Evolutionary conservation across 2,888 invertebrate species (phyloP), one percentile per base, ranked within the genome.

Genomic region (Drosophila melanosoma): DNA sequence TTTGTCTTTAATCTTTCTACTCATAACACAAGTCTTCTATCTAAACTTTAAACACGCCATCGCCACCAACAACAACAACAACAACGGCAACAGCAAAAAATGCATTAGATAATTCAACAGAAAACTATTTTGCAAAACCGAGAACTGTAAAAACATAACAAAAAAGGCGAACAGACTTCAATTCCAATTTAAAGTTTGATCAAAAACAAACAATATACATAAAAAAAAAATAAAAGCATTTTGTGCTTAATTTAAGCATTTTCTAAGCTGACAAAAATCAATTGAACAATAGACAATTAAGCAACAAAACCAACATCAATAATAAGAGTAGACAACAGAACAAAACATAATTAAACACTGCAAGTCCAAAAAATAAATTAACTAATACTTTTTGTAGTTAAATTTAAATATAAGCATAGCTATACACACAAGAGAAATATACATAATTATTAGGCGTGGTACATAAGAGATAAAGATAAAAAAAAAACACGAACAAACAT

Each of bases 1-100:
- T 93, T 93, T 93, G 93, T 93, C 92, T 86, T 87, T 93, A 62
- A 70, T 91, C 79, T 88, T 88, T 78, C 81, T 91, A 83, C 74
- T 84, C 74, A 83, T 88, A 76, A 83, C 81, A 72, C 90, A 88
- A 82, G 57, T 84, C 71, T 81, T 89, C 75, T 84, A 74, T 77
- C 78, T 84, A 68, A 86, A 84, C 81, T 89, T 64, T 76, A 89
- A 89, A 78, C 82, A 86, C 69, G 84, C 81, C 86, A 81, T 82
- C 71, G 83, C 76, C 86, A 84, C 73, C 78, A 83, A 83, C 82
- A 83, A 88, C 81, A 83, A 83, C 82, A 83, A 88, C 81, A 82
- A 83, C 78, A 87, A 82, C 77, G 56, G 57, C 76, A 77, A 69
- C 81, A 84, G 80, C 78, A 76, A 67, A 78, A 83, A 82, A 76